These are phyloP conservation scores for Lacanobia wlatinum DNA, from an alignment of 2,888 invertebrate genomes.

Conservation along the genomic window DNA sequence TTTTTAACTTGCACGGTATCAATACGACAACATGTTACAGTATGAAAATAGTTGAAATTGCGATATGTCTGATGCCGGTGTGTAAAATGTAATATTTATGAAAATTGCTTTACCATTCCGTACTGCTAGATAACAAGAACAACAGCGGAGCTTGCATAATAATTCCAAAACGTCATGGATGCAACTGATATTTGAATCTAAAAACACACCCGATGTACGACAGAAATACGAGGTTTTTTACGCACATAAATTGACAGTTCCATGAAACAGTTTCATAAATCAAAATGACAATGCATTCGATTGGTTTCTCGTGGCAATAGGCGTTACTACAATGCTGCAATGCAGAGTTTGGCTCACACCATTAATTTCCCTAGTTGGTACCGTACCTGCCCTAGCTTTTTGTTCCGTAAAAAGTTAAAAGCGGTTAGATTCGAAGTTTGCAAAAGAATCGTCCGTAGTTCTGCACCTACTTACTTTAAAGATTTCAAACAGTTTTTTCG, in stretches of 20 bases:
- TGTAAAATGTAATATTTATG: conserved; percentile 7
- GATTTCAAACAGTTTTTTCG: not conserved
- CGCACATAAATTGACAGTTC: conserved; percentile 38
- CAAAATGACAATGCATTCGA: conserved; percentile 46
- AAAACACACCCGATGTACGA: not conserved
- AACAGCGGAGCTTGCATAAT: not conserved
- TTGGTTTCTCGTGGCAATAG: conserved; percentile 54
- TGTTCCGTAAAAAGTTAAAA: conserved; percentile 42
- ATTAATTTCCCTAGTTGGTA: conserved; percentile 48
- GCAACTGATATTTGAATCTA: conserved; percentile 15
- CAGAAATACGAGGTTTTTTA: conserved; percentile 17
- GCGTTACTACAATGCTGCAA: conserved; percentile 63
- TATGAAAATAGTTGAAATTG: not conserved
- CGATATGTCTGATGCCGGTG: not conserved
- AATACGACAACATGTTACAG: not conserved
- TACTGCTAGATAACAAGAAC: not conserved
- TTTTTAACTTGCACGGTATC: not conserved
- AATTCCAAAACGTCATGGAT: not conserved
- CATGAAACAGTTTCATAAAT: conserved; percentile 53
- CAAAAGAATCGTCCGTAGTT: not conserved
- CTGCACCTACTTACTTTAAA: not conserved
- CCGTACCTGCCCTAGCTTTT: conserved; percentile 28
- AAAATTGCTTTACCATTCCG: not conserved
- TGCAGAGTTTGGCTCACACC: conserved; percentile 57
- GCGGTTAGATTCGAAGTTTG: conserved; percentile 26